Evolutionary conservation across 53 echinoderm and acorn worm genomes (phyloP).

Genomic region (Temnopleurus reevesii): DNA sequence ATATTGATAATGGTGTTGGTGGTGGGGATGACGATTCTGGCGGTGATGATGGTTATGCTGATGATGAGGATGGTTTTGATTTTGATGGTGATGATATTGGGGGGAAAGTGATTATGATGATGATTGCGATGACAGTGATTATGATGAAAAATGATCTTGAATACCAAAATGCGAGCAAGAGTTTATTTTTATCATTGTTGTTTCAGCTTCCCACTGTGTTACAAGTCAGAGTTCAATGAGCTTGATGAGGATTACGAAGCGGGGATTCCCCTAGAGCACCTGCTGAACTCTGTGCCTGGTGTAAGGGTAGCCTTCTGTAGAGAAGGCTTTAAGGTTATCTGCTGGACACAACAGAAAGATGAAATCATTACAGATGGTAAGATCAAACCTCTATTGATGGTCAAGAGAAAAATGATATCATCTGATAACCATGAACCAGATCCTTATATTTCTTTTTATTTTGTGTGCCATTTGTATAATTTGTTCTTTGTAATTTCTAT

Average conservation of each 20-base stretch:
- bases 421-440: too few relatives aligned
- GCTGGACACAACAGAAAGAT: conserved; percentile 70
- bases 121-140: too few relatives aligned
- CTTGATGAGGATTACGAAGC: conserved; percentile 61
- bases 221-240: conserved; percentile 72
- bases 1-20: not conserved
- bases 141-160: too few relatives aligned
- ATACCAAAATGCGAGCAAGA: not conserved
- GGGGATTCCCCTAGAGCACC: conserved; percentile 87
- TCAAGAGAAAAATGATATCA: too few relatives aligned
- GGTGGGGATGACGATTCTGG: not conserved
- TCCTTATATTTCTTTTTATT: not conserved
- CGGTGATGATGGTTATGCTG: not conserved
- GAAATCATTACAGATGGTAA: conserved; percentile 47
- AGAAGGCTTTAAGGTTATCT: conserved; percentile 86
- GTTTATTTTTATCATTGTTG: not conserved
- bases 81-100: too few relatives aligned
- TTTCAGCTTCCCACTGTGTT: conserved; percentile 89
- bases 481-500: not conserved
- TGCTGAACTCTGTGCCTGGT: conserved; percentile 82
- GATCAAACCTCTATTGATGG: too few relatives aligned
- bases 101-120: too few relatives aligned
- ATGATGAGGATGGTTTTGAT: too few relatives aligned
- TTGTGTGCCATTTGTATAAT: not conserved
- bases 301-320: conserved; percentile 81